Evolutionary conservation across 2,113 vertebrate genomes (phyloP), one percentile per base, ranked within the genome.

Genomic region (Eublepharis macularius): DNA sequence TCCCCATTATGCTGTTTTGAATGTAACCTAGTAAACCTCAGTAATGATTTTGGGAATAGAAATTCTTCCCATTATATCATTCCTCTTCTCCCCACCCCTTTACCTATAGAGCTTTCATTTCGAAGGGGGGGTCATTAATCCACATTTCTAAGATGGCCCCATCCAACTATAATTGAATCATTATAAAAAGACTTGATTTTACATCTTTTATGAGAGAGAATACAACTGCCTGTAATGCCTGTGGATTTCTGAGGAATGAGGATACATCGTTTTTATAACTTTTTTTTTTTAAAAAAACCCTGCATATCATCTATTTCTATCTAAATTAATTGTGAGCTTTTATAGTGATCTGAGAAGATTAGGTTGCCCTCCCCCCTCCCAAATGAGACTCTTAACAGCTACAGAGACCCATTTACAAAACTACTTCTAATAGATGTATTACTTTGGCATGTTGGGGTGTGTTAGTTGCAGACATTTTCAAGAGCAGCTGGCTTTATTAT

Each of bases 131-230:
- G 93, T 92, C 94, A 94, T 95, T 96, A 95, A 96, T 95, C 95
- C 94, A 69, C 80, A 81, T 93, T 95, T 93, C 93, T 89, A 84
- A 84, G 83, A 88, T 85, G 93, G 94, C 92, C 81, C 93, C 95
- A 95, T 96, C 95, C 95, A 96, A 96, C 96, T 95, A 86, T 96
- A 96, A 96, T 96, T 96, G 96, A 96, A 96, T 96, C 94, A 4
- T 94, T 94, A 94, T 94, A 94, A 96, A 94, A 93, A 93, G 79
- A 68, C 94, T 94, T 95, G 95, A 95, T 96, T 96, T 96, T 95
- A 95, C 85, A 94, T 95, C 93, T 72, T 0, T 80, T 94, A 76
- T 94, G 92, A 95, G 95, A 93, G 92, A 91, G 92, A 94, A 90
- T 93, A 89, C 92, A 91, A 88, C 92, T 95, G 92, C 92, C 87